A percentile compares a stretch with the other conserved stretches of the same genome.
Evolutionary conservation across 2,888 invertebrate genomes (phyloP).

Genomic region (Myathropa florea): DNA sequence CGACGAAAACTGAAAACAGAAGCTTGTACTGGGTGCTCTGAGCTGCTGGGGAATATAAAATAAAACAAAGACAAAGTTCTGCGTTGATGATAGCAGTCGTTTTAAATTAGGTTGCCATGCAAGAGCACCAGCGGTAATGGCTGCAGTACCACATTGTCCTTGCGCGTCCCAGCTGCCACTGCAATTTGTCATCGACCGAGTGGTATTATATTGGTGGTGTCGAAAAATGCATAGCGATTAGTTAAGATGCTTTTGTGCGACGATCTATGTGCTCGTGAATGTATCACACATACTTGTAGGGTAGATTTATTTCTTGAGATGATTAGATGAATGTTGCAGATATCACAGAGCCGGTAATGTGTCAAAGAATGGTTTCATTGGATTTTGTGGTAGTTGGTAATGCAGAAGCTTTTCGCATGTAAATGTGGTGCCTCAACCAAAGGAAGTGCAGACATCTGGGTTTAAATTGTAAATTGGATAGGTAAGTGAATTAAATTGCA

Average conservation of each 20-base stretch:
- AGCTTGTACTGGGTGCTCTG: conserved; percentile 3
- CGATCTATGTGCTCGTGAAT: neutral
- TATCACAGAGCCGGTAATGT: neutral
- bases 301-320: neutral
- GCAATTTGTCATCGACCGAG: conserved; percentile 63
- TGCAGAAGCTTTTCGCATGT: neutral
- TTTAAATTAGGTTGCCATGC: conserved; percentile 57
- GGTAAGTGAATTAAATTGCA: no score
- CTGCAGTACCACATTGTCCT: conserved; percentile 42
- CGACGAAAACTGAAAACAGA: conserved; percentile 50
- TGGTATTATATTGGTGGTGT: conserved; percentile 52
- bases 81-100: conserved; percentile 53
- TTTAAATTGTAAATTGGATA: neutral
- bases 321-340: neutral
- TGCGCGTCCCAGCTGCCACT: conserved; percentile 44
- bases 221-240: conserved; percentile 59
- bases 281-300: neutral
- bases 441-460: neutral
- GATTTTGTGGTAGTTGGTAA: neutral
- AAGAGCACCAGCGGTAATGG: conserved; percentile 18
- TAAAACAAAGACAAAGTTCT: conserved; percentile 29
- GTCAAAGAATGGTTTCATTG: neutral
- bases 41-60: conserved; percentile 30
- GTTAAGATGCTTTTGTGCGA: conserved; percentile 7
- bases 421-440: neutral